phyloP scores from a whole-genome alignment of 1,140 invertebrate genomes.

The Bathynomus jamesi region DNA sequence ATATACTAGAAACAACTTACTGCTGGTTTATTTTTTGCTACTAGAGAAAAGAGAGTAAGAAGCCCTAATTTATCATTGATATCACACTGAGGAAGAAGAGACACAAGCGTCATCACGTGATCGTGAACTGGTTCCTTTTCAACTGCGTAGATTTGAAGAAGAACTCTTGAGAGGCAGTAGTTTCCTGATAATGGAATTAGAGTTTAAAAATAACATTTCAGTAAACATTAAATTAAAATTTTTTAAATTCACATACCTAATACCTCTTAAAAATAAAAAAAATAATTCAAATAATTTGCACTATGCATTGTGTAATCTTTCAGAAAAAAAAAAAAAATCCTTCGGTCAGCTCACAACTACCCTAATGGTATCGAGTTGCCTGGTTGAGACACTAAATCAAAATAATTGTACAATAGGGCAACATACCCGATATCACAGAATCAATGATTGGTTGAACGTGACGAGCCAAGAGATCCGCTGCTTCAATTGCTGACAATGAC shows the following conservation, averaged over 20 bases:
- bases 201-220: background rate
- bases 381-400: background rate
- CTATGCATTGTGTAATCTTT: background rate
- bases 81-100: constrained; percentile 70
- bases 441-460: constrained; percentile 83
- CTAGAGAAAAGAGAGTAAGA: constrained; percentile 67
- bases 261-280: too few species aligned
- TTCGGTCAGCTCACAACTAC: too few species aligned
- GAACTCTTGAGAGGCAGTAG: constrained; percentile 70
- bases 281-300: background rate
- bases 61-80: constrained; percentile 72
- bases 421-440: constrained; percentile 69
- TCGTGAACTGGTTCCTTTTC: constrained; percentile 74
- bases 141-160: constrained; percentile 79
- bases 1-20: too few species aligned
- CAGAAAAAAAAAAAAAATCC: background rate
- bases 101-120: constrained; percentile 70
- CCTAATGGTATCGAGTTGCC: too few species aligned
- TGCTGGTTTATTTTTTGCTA: constrained; percentile 67
- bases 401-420: background rate
- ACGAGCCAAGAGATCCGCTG: constrained; percentile 70
- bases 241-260: background rate
- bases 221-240: too few species aligned
- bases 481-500: constrained; percentile 83
- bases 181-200: constrained; percentile 53